Conservation (phyloP, 2,888 invertebrate genomes). For the Drosophila fulvimacula region DNA sequence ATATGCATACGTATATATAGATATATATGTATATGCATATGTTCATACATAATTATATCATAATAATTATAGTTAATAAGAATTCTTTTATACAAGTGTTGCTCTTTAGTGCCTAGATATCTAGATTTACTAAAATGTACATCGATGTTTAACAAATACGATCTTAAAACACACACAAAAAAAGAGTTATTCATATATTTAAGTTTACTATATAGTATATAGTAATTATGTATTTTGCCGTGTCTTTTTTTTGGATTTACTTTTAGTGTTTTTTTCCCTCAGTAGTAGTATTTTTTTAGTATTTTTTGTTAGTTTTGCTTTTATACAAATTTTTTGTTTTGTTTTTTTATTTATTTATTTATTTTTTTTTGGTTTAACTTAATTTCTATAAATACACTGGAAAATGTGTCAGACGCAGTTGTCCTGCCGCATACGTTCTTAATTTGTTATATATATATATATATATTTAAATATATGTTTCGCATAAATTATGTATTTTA, state of each 20-base stretch:
- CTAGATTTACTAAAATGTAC: constrained; percentile 73
- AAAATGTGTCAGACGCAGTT: constrained; percentile 63
- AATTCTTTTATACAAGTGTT: constrained; percentile 64
- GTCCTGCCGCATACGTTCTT: constrained; percentile 27
- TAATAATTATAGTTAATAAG: constrained; percentile 44
- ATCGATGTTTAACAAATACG: constrained; percentile 71
- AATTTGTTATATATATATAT: constrained; percentile 9
- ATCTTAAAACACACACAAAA: constrained; percentile 53
- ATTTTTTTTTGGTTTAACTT: constrained; percentile 25
- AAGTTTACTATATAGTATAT: constrained; percentile 33
- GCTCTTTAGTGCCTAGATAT: constrained; percentile 65
- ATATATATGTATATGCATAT: constrained; percentile 34
- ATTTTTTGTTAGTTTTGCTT: constrained; percentile 30
- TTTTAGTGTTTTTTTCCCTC: constrained; percentile 45
- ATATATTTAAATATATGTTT: constrained; percentile 9
- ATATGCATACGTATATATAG: constrained; percentile 27
- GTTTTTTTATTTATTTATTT: too few relatives aligned
- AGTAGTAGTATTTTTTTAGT: constrained; percentile 27
- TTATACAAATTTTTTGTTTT: constrained; percentile 48
- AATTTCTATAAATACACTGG: constrained; percentile 74
- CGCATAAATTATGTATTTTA: constrained; percentile 15
- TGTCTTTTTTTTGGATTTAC: constrained; percentile 27
- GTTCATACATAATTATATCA: constrained; percentile 25
- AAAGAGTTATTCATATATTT: constrained; percentile 34
- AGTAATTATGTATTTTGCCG: constrained; percentile 47